phyloP scores from a whole-genome alignment of 2,797 vertebrate genomes.

The Netta rufina region DNA sequence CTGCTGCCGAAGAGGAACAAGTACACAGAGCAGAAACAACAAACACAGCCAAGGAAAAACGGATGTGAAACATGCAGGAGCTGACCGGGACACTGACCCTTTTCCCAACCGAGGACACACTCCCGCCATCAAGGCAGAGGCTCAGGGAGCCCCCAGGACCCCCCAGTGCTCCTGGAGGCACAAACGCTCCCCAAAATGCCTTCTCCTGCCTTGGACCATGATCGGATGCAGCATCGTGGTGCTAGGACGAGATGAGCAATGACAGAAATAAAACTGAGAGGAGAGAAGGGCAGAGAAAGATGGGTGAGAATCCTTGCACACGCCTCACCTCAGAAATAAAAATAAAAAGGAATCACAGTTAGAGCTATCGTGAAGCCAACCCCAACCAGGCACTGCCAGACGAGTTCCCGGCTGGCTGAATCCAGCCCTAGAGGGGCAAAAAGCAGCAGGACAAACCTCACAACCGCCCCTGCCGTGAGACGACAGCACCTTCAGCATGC shows the following conservation, averaged over 20 bases:
- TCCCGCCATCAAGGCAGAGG: neutral
- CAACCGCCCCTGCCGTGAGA: neutral
- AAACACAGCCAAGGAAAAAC: neutral
- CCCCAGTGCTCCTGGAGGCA: neutral
- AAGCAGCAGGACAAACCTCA: neutral
- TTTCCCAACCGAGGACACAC: neutral
- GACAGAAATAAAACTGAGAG: neutral
- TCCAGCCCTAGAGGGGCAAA: neutral
- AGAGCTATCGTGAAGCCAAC: neutral
- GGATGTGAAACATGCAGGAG: slow-evolving; percentile 15
- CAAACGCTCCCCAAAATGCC: neutral
- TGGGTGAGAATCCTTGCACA: neutral
- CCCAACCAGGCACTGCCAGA: neutral
- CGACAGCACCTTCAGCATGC: neutral
- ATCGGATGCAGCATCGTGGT: rapidly evolving
- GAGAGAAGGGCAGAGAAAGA: neutral
- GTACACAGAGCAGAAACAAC: neutral
- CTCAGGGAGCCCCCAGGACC: neutral
- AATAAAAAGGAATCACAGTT: neutral
- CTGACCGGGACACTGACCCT: neutral
- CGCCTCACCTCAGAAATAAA: neutral
- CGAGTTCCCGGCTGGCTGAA: neutral
- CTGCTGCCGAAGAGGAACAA: slow-evolving; percentile 40
- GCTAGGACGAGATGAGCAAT: neutral
- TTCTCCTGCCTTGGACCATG: neutral